Base-by-base conservation (phyloP, 2,113 vertebrate species). In the Etia nguti region DNA sequence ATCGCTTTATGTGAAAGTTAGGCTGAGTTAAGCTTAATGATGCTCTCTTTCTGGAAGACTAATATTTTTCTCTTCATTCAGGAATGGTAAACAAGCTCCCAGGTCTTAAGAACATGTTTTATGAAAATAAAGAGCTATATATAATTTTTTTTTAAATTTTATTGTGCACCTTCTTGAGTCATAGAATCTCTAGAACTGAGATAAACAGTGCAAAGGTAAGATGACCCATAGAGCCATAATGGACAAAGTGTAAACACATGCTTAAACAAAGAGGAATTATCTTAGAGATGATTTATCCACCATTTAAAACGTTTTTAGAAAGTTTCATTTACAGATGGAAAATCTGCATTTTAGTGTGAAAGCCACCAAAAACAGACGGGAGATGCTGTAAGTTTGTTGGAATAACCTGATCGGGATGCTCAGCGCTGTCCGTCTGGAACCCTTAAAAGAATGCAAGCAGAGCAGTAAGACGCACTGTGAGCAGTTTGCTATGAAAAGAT, bases 401-500 rank as follows among this genome's bases (percentile, higher is more conserved):
- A 4, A 75, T 12, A 11, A 50, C 43, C 20, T 20, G 43, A 8
- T 50, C 43, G 6, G 70, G 26, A 50, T 29, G 43, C 16, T 77
- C 16, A 50, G 1, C 3, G 10, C 43, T 75, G 26, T n/a, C 16
- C 6, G 0, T 24, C 4, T n/a, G 6, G 18, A 5, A 4, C 9
- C 10, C 20, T n/a, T 54, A 54, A n/a, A 5, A 10, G 52, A 16
- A 54, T 54, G 20, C 9, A n/a, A 20, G 52, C 20, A 8, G 11
- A 73, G 73, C 50, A 10, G 50, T 31, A 31, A 75, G 10, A 50
- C 20, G 43, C 70, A 50, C 24, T 29, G 43, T 77, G 70, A 50
- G 43, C 70, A 77, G 26, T 77, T 31, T 77, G 46, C 16, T 31
- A 50, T 50, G 46, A 77, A 73, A 20, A 77, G 43, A 91, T 86